phyloP scores from a whole-genome alignment of 2,113 vertebrate species.

The Heloderma charlesbogerti region DNA sequence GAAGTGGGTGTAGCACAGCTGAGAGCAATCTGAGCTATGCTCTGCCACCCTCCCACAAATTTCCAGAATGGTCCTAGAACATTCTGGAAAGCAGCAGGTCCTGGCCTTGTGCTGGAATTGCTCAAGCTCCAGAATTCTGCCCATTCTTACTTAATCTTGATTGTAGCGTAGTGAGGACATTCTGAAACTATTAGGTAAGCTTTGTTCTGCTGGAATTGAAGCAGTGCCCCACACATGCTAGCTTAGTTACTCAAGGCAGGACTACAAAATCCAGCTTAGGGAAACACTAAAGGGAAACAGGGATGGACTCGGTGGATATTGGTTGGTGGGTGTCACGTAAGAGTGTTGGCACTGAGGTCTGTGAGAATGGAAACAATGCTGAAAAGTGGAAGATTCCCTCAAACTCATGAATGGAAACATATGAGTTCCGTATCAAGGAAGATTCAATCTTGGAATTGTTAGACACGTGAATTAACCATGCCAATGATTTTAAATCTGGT shows the following conservation, averaged over 20 bases:
- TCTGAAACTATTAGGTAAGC: background rate
- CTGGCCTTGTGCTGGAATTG: background rate
- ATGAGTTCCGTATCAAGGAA: background rate
- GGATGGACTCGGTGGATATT: background rate
- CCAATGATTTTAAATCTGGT: background rate
- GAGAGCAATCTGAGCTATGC: background rate
- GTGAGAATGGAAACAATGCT: background rate
- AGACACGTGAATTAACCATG: background rate
- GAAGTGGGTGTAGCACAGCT: too few species aligned
- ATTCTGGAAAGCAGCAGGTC: background rate
- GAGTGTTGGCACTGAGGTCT: background rate
- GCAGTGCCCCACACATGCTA: background rate
- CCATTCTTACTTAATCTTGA: background rate
- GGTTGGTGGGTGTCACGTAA: background rate
- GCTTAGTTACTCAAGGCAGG: background rate
- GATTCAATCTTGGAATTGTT: background rate
- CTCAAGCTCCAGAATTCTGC: background rate
- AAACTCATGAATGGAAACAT: background rate
- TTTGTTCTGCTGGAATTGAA: background rate
- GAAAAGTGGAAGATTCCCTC: background rate
- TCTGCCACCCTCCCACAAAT: background rate
- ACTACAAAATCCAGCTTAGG: background rate
- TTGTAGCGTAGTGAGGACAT: background rate
- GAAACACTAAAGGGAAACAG: background rate
- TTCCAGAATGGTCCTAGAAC: background rate